Conservation (phyloP, 2,797 vertebrate genomes). For the Serranus cabrilla region DNA sequence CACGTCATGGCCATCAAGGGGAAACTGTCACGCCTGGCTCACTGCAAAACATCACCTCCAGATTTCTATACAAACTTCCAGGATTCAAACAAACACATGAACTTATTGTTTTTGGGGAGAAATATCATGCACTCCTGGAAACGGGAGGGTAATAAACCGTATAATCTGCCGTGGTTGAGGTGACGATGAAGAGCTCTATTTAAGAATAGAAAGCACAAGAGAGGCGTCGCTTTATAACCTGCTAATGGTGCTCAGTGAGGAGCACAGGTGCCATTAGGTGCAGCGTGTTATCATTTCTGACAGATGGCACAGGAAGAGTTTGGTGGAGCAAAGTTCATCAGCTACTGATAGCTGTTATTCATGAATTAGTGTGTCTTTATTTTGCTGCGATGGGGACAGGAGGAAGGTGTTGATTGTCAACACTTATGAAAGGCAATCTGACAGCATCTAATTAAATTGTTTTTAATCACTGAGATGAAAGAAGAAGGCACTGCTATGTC, state of each 20-base stretch:
- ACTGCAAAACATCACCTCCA: neutral
- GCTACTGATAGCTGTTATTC: slow-evolving; percentile 15
- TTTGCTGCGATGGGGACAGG: slow-evolving; percentile 14
- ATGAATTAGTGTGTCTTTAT: neutral
- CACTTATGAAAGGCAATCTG: slow-evolving; percentile 13
- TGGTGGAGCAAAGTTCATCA: slow-evolving; percentile 54
- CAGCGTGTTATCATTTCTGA: slow-evolving; percentile 70
- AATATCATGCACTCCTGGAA: slow-evolving; percentile 72
- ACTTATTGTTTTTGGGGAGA: slow-evolving; percentile 53
- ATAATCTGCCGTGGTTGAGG: slow-evolving; percentile 64
- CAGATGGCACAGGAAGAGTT: slow-evolving; percentile 75
- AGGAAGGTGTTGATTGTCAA: slow-evolving; percentile 30
- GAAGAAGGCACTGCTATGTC: slow-evolving; percentile 22
- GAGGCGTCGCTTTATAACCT: slow-evolving; percentile 70
- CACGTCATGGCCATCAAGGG: slow-evolving; percentile 16
- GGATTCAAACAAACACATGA: slow-evolving; percentile 27
- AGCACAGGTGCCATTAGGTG: slow-evolving; percentile 62
- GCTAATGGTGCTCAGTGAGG: slow-evolving; percentile 69
- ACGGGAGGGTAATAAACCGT: slow-evolving; percentile 65
- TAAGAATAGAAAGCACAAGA: slow-evolving; percentile 39
- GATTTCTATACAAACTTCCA: slow-evolving; percentile 15
- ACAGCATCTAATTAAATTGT: slow-evolving; percentile 43
- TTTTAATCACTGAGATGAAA: slow-evolving; percentile 40
- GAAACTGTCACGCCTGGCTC: neutral
- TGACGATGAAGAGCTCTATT: slow-evolving; percentile 70